These are phyloP conservation scores for Hetaerina americana DNA, from an alignment of 1,140 invertebrate genomes.

Conservation along the genomic window DNA sequence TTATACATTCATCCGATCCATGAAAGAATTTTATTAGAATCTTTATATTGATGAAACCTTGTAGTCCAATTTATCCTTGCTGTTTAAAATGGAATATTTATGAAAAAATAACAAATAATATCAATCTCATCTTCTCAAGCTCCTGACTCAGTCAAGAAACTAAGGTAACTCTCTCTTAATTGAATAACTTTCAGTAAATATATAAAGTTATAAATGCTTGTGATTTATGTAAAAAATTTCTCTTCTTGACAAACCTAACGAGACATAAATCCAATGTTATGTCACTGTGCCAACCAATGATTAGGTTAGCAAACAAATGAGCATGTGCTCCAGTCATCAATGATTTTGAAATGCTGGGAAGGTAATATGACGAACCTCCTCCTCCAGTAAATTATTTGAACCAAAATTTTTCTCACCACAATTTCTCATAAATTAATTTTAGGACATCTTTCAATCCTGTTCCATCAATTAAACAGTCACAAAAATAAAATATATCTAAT, in stretches of 20 bases:
- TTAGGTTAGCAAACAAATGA: too few relatives aligned
- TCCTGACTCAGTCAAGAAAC: neutral
- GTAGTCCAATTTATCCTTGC: too few relatives aligned
- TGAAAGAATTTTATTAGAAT: too few relatives aligned
- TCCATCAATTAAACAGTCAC: neutral
- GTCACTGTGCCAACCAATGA: too few relatives aligned
- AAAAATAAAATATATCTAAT: neutral
- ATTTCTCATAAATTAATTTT: neutral
- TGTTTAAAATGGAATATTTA: neutral
- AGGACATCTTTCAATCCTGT: neutral
- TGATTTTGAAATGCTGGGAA: neutral
- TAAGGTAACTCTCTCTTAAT: neutral
- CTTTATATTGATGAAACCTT: too few relatives aligned
- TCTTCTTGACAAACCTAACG: too few relatives aligned
- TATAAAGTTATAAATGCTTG: neutral
- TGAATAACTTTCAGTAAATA: neutral
- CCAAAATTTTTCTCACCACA: neutral
- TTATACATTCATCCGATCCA: too few relatives aligned
- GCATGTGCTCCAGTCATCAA: neutral
- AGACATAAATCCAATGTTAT: too few relatives aligned
- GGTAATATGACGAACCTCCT: neutral
- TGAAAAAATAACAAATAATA: neutral
- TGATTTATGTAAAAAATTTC: too few relatives aligned
- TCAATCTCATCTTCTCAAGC: neutral
- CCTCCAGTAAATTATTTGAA: neutral